Evolutionary conservation across 2,888 invertebrate species (phyloP), one percentile per base, ranked within the genome.

Genomic region (Caenorhabditis doughertyi): DNA sequence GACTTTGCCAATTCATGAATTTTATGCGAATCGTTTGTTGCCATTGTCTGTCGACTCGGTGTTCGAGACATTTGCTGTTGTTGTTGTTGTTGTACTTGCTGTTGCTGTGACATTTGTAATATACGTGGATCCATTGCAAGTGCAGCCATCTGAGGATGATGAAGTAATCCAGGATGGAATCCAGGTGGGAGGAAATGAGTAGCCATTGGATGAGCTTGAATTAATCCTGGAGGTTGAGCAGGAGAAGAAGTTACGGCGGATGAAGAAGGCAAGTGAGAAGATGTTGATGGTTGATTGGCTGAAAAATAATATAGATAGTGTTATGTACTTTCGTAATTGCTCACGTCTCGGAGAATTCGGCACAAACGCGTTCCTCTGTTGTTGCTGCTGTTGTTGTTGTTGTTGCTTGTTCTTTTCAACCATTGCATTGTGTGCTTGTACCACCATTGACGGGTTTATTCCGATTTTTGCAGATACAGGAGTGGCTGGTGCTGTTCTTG

Each of bases 1-100:
- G 67, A 44, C 29, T 68, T 71, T 4, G 81, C 71, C 39, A 83
- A 25, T 23, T 83, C 83, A 49, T 83, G 83, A 25, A 83, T 83
- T n/a, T 83, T 83, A 32, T 83, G 83, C 11, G 74, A 32, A 16
- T 70, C 70, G 8, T 51, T 21, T 16, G 13, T 42, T 8, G 29
- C n/a, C 44, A 72, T 53, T 8, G 58, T 58, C 21, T 82, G 79
- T 23, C 82, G 39, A 27, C 79, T 79, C 25, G 83, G 79, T n/a
- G 79, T 74, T 56, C 79, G 68, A 11, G 79, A 18, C 70, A 70
- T 64, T 51, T 65, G 79, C 21, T 70, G 77, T 47, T 67, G 65
- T 65, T 70, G 60, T 27, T 60, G 60, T 27, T 60, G 60, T 25
- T 60, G 55, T 56, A n/a, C n/a, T n/a, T 32, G 56, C 11, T 47